phyloP scores from a whole-genome alignment of 2,113 vertebrate genomes.

The Xiphophorus couchianus region DNA sequence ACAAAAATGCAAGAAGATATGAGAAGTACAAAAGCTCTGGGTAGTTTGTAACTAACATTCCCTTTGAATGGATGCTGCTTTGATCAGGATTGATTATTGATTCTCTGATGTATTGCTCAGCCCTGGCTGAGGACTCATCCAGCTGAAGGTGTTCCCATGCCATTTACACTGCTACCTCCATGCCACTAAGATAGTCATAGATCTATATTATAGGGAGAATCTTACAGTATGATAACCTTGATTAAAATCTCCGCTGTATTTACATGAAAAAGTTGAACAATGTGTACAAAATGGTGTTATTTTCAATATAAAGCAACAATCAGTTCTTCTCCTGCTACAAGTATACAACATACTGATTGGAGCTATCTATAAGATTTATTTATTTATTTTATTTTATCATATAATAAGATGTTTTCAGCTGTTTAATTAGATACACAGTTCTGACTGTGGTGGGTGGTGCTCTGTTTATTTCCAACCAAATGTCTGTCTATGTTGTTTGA shows the following conservation, averaged over 20 bases:
- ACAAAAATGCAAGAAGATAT: slow-evolving; percentile 38
- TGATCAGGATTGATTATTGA: slow-evolving; percentile 48
- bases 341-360: no score
- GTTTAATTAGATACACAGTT: neutral
- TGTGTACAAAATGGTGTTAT: neutral
- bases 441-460: neutral
- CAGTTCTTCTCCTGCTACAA: neutral
- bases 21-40: slow-evolving; percentile 7
- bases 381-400: no score
- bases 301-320: neutral
- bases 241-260: no score
- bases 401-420: no score
- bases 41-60: slow-evolving; percentile 3
- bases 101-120: slow-evolving; percentile 30
- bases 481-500: neutral
- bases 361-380: no score
- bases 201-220: no score
- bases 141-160: slow-evolving; percentile 50
- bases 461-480: neutral
- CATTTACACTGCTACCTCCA: neutral
- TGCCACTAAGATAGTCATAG: no score
- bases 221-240: no score
- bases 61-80: slow-evolving; percentile 24
- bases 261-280: no score
- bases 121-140: slow-evolving; percentile 6